phyloP scores from a whole-genome alignment of 2,888 invertebrate genomes.

The Malthinus flaveolus region DNA sequence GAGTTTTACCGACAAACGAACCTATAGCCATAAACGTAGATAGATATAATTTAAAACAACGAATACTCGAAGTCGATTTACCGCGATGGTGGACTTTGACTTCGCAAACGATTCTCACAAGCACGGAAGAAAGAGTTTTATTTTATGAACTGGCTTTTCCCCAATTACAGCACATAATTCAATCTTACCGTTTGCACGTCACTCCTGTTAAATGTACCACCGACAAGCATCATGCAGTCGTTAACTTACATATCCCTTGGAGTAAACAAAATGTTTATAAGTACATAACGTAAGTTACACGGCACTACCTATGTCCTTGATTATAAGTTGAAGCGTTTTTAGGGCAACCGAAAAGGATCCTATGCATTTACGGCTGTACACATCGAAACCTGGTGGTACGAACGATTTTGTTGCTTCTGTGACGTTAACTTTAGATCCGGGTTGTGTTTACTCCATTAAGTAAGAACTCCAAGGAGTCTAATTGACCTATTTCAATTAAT shows the following conservation, averaged over 20 bases:
- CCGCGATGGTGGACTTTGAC: conserved; percentile 44
- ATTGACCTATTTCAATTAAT: too few relatives aligned
- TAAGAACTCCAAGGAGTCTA: conserved; percentile 45
- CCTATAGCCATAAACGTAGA: conserved; percentile 67
- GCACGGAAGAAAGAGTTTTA: conserved; percentile 62
- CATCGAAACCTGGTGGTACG: conserved; percentile 57
- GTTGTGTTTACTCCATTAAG: conserved; percentile 71
- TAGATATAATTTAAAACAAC: conserved; percentile 58
- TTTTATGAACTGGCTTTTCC: conserved; percentile 65
- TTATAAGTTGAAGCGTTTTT: conserved; percentile 26
- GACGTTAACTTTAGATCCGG: conserved; percentile 68
- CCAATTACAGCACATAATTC: conserved; percentile 62
- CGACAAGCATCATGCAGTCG: conserved; percentile 60
- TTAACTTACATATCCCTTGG: conserved; percentile 69
- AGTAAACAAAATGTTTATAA: conserved; percentile 63
- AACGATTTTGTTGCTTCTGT: conserved; percentile 58
- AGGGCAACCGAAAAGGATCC: conserved; percentile 56
- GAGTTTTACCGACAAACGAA: conserved; percentile 65
- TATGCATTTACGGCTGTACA: conserved; percentile 63
- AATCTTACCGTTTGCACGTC: conserved; percentile 63
- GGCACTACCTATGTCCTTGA: background rate
- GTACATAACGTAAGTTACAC: conserved; percentile 61
- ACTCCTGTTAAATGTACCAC: conserved; percentile 57
- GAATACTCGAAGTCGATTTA: conserved; percentile 42
- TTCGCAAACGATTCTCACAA: conserved; percentile 54